Evolutionary conservation across 1,140 invertebrate genomes (phyloP).

Genomic region (Lepidostoma basale): DNA sequence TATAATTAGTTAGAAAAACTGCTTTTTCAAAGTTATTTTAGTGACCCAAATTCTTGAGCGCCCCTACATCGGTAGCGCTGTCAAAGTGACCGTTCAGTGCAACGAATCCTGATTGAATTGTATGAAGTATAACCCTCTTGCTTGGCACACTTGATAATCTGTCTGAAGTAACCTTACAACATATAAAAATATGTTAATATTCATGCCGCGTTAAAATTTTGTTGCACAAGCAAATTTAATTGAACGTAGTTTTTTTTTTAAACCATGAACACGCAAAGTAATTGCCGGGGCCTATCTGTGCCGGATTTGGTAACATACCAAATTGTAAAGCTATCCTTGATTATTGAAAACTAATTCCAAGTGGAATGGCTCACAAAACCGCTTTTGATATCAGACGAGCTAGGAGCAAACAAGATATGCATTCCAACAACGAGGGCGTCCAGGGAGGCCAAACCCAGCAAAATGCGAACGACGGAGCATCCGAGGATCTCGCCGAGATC

Average conservation of each 20-base stretch:
- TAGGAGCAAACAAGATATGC: conserved; percentile 2
- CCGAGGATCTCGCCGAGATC: conserved; percentile 56
- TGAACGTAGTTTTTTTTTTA: no score
- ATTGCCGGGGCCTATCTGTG: not conserved
- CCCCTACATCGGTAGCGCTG: not conserved
- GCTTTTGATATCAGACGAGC: conserved; percentile 8
- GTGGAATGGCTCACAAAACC: conserved; percentile 34
- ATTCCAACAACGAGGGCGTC: not conserved
- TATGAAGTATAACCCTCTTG: no score
- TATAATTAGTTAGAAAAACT: conserved; percentile 9
- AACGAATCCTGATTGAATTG: not conserved
- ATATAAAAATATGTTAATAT: no score
- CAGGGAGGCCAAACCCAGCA: not conserved
- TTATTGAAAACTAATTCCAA: not conserved
- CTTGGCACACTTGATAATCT: no score
- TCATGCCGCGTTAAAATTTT: no score
- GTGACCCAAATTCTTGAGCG: not conserved
- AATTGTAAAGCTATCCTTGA: no score
- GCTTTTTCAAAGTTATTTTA: not conserved
- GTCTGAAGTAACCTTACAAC: no score
- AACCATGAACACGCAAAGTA: no score
- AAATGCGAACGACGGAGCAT: not conserved
- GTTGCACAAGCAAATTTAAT: no score
- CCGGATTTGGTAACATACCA: not conserved
- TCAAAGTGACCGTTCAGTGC: not conserved